Conservation (phyloP, 2,113 vertebrate genomes). For the Oreochromis tanganicae region DNA sequence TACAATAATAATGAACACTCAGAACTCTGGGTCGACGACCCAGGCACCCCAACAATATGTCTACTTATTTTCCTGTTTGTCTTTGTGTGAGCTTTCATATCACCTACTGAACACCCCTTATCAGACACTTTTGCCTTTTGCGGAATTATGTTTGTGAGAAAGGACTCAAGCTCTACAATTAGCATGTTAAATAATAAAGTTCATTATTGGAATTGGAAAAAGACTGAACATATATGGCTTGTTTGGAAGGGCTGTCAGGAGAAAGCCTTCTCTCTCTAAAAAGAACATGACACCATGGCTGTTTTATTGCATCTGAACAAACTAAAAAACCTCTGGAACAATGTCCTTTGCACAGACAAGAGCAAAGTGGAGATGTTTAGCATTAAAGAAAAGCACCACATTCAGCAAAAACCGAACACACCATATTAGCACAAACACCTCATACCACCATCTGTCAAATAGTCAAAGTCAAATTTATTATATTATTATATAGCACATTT, state of each 20-base stretch:
- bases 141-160: background rate
- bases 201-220: background rate
- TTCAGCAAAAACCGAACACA: background rate
- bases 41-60: too few species aligned
- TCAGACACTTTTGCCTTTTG: background rate
- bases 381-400: background rate
- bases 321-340: rapidly evolving
- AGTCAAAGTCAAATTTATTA: background rate
- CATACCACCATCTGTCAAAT: background rate
- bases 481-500: background rate
- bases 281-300: background rate
- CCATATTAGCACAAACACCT: background rate
- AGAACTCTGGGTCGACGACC: too few species aligned
- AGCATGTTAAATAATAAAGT: background rate
- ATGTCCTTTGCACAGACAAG: background rate
- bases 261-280: background rate
- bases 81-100: background rate
- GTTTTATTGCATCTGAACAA: background rate
- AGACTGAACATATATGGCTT: background rate
- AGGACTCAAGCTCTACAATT: background rate
- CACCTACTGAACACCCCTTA: background rate
- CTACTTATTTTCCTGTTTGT: background rate
- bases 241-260: background rate
- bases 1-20: too few species aligned
- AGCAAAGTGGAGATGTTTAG: background rate